These are phyloP conservation scores for Macrosoma leucophasiata DNA, from an alignment of 2,888 invertebrate genomes.

Conservation along the genomic window DNA sequence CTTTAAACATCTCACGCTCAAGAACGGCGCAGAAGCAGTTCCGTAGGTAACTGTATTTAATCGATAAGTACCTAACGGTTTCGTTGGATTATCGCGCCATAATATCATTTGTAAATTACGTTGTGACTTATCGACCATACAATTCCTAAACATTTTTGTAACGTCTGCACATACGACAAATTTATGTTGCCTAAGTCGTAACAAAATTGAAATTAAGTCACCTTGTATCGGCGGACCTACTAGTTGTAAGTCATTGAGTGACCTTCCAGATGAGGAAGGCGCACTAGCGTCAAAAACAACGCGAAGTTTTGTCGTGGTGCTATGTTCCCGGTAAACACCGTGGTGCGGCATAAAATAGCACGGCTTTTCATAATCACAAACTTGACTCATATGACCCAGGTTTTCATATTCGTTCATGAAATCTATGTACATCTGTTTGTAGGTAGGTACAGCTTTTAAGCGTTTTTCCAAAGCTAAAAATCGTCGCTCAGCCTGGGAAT, in stretches of 20 bases:
- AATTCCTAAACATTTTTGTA: slow-evolving; percentile 9
- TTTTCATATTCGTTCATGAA: slow-evolving; percentile 11
- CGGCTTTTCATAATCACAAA: slow-evolving; percentile 4
- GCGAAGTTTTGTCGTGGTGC: slow-evolving; percentile 8
- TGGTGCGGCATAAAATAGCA: slow-evolving; percentile 11
- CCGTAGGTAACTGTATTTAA: slow-evolving; percentile 26
- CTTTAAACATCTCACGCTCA: slow-evolving; percentile 22
- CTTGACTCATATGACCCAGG: slow-evolving; percentile 12
- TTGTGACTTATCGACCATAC: slow-evolving; percentile 2
- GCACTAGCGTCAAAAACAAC: slow-evolving; percentile 9
- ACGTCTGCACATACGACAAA: slow-evolving; percentile 11
- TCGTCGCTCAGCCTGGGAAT: slow-evolving; percentile 4
- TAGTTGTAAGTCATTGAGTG: slow-evolving; percentile 9
- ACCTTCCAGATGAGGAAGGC: slow-evolving; percentile 2
- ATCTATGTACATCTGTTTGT: slow-evolving; percentile 9
- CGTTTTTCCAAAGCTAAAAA: slow-evolving; percentile 11
- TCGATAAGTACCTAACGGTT: slow-evolving; percentile 10
- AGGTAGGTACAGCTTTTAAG: slow-evolving; percentile 2
- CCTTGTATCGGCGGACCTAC: slow-evolving; percentile 6
- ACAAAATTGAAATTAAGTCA: slow-evolving; percentile 2
- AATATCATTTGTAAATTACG: slow-evolving; percentile 6
- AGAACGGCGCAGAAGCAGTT: slow-evolving; percentile 24
- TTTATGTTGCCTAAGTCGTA: slow-evolving; percentile 4
- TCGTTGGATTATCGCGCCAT: slow-evolving; percentile 4
- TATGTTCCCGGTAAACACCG: slow-evolving; percentile 10